Base-by-base conservation (phyloP, 2,888 invertebrate species). In the Pollenia angustigena region DNA sequence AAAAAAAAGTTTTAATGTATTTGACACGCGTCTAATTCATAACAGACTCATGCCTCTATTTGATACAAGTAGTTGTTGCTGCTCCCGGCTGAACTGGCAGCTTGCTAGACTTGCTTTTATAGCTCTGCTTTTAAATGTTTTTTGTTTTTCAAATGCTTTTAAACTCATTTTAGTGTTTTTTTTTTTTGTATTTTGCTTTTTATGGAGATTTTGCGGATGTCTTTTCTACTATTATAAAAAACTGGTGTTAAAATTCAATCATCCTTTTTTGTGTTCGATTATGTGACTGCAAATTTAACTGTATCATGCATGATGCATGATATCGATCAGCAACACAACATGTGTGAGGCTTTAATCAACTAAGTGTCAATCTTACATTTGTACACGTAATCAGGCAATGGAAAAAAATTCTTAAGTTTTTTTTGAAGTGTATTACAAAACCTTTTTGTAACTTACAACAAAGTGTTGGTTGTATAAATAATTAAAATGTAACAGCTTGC, bases 1-100 rank as follows among this genome's bases (percentile, higher is more conserved):
- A 32, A 23, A 14, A 66, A 62, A 72, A 66, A 84, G 72, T 74
- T 81, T 78, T 68, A 84, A 87, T 87, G 84, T 72, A 78, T 68
- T 87, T 87, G 87, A 84, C 87, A 87, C 87, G 87, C 84, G 87
- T 84, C 78, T 62, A 75, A 81, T 42, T 78, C 32, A 44, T 85
- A 78, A 74, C 46, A 76, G 52, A 54, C 82, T 54, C 69, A 76
- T 76, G 60, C 54, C 76, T 54, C 9, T 60, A 32, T 42, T 2
- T 14, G 60, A 32, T 23, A 68, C 52, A 18, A 60, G 14, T 23
- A 75, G 56, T 58, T 68, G 81, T 12, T 44, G 46, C 10, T 44
- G 48, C 46, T 74, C 9, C 11, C 16, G 44, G 11, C 44, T n/a
- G 32, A 16, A 48, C 14, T 56, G 40, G 52, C 32, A 44, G 69